Percentiles rank a stretch among this genome's conserved stretches.
These are phyloP conservation scores for Drosophila yakuba DNA, from an alignment of 1,140 invertebrate species.

Conservation along the genomic window DNA sequence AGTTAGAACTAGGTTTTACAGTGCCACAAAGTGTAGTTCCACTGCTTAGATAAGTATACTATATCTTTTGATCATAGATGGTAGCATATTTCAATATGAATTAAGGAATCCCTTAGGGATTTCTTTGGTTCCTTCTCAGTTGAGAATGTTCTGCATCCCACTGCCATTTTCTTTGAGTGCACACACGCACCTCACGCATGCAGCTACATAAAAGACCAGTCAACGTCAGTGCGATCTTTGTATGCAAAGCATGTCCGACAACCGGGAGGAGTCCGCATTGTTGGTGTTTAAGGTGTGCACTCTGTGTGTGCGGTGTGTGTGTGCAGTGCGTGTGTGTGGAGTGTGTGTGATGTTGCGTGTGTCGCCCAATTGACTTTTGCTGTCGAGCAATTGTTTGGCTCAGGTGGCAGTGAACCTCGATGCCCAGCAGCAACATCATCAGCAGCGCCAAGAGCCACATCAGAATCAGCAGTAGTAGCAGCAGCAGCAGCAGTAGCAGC, in stretches of 20 bases:
- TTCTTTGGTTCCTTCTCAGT: not conserved
- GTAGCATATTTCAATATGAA: too few relatives aligned
- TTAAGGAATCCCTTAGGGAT: too few relatives aligned
- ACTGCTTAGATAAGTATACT: too few relatives aligned
- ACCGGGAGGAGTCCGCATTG: conserved; percentile 31
- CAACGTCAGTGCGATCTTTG: conserved; percentile 66
- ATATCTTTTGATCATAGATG: too few relatives aligned
- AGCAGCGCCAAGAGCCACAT: not conserved
- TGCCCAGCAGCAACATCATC: conserved; percentile 9
- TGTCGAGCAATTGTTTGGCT: conserved; percentile 63
- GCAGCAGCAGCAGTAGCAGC: not conserved
- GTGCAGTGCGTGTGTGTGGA: conserved; percentile 1
- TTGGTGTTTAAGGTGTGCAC: conserved; percentile 6
- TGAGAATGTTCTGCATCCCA: not conserved
- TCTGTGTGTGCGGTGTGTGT: conserved; percentile 3
- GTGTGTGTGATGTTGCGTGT: conserved; percentile 22
- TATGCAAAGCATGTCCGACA: conserved; percentile 72
- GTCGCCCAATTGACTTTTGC: conserved; percentile 75
- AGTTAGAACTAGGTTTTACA: not conserved
- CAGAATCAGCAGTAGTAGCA: conserved; percentile 1
- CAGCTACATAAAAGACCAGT: conserved; percentile 38
- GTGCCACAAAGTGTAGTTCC: too few relatives aligned
- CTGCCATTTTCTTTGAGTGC: conserved; percentile 7
- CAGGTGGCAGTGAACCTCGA: conserved; percentile 43
- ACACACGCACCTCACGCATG: conserved; percentile 41